Evolutionary conservation across 2,113 vertebrate species (phyloP).

Genomic region (Nyctibius bracteatus): DNA sequence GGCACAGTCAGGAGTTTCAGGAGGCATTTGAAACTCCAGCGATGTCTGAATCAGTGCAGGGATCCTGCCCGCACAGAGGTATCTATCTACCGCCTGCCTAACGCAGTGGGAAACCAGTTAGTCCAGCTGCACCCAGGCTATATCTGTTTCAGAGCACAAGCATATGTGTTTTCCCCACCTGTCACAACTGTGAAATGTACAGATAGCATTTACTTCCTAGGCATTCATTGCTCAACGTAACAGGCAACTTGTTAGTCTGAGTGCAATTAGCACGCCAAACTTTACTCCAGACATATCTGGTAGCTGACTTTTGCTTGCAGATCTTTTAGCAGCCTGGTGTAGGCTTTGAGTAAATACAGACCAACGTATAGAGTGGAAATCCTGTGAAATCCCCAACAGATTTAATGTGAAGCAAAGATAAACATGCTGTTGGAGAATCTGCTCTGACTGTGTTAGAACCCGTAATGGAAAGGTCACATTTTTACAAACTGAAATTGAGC

Average conservation of each 20-base stretch:
- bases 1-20: background rate
- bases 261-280: slow-evolving; percentile 40
- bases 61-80: background rate
- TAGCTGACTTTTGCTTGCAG: background rate
- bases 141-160: background rate
- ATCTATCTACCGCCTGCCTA: background rate
- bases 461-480: background rate
- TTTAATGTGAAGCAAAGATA: background rate
- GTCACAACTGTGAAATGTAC: slow-evolving; percentile 44
- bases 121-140: background rate
- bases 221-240: slow-evolving; percentile 14
- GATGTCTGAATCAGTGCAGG: background rate
- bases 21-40: background rate
- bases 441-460: background rate
- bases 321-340: background rate
- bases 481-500: background rate
- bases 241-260: slow-evolving; percentile 37
- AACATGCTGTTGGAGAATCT: background rate
- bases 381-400: background rate
- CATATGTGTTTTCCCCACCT: slow-evolving; percentile 1
- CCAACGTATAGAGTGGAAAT: background rate
- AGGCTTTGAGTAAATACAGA: background rate
- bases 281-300: background rate
- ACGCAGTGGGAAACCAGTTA: fast-evolving
- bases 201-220: slow-evolving; percentile 14